Evolutionary conservation across 2,113 vertebrate species (phyloP), one percentile per base, ranked within the genome.

Genomic region (Pipra filicauda): DNA sequence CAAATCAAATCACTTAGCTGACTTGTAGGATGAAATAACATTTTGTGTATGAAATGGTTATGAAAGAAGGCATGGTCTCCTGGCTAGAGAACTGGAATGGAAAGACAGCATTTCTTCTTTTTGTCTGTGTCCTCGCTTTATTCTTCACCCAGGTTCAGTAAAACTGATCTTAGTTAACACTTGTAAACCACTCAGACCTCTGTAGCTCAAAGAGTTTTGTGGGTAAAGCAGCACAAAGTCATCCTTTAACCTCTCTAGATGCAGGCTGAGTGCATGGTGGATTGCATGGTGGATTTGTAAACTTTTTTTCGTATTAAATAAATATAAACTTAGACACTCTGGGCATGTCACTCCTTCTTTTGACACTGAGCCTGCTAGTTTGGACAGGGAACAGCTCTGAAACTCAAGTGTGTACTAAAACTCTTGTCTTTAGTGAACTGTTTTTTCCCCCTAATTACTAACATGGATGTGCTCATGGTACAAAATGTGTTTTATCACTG

Each of bases 301-400:
- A 93, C 84, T 1, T 26, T 46, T 88, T 88, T 74, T 77, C 5
- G 0, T 94, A 64, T 90, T 77, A 91, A 97, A 96, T 96, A 95
- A 93, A 93, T 94, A 74, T 70, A 55, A 81, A 90, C 73, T 90
- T 81, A 85, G 91, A 83, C 80, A 76, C 93, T 37, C 16, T 69
- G 85, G 81, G 89, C 87, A 89, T 96, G 88, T 95, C 91, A 95
- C 80, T 95, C 57, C 82, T 93, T 90, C 94, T 97, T 97, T 96
- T 93, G 87, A 77, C 65, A 15, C 79, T 33, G 51, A 76, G 59
- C 69, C 61, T 91, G 22, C 30, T 85, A 93, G 76, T 58, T 39
- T 86, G 85, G 89, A 55, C 49, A 83, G 49, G 72, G 51, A 43
- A 28, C 75, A 61, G 61, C 73, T 83, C 73, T 80, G 52, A 84